A percentile compares a stretch with the other conserved stretches of the same genome.
phyloP scores from a whole-genome alignment of 2,797 vertebrate species.

The Cephalopachus bancanus region DNA sequence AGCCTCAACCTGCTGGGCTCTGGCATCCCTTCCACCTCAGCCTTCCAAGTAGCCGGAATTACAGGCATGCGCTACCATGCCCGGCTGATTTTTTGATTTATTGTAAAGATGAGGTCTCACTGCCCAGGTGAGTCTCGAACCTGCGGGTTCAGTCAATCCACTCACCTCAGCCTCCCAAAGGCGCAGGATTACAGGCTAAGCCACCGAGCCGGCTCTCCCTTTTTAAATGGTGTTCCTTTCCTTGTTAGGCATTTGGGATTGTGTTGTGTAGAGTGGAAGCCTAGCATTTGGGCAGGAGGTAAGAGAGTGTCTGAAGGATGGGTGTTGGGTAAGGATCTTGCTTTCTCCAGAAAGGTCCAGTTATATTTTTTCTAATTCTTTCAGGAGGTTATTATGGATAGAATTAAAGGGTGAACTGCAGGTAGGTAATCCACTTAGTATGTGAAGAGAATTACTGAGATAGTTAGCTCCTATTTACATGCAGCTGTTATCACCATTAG shows the following conservation, averaged over 20 bases:
- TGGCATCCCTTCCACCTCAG: too few relatives aligned
- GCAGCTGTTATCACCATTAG: not conserved
- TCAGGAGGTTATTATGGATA: not conserved
- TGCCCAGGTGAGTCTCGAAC: too few relatives aligned
- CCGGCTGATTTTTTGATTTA: too few relatives aligned
- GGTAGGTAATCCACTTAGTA: too few relatives aligned
- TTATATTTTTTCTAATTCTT: not conserved
- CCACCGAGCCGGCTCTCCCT: too few relatives aligned
- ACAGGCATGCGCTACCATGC: too few relatives aligned
- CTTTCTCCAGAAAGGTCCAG: not conserved
- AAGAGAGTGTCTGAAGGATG: not conserved
- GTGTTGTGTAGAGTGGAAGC: not conserved
- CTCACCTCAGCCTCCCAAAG: too few relatives aligned
- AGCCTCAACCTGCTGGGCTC: too few relatives aligned
- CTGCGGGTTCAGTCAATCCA: too few relatives aligned
- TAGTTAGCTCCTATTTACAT: not conserved
- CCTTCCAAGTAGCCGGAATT: too few relatives aligned
- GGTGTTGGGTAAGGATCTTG: not conserved
- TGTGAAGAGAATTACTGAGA: not conserved
- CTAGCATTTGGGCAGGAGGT: not conserved
- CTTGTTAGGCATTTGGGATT: not conserved
- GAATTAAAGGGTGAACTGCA: not conserved
- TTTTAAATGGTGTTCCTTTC: not conserved
- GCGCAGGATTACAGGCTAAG: too few relatives aligned
- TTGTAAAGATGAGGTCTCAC: too few relatives aligned